A percentile compares a stretch with the other conserved stretches of the same genome.
phyloP scores from a whole-genome alignment of 92 coral and sea anemone species.

The Porites rus region DNA sequence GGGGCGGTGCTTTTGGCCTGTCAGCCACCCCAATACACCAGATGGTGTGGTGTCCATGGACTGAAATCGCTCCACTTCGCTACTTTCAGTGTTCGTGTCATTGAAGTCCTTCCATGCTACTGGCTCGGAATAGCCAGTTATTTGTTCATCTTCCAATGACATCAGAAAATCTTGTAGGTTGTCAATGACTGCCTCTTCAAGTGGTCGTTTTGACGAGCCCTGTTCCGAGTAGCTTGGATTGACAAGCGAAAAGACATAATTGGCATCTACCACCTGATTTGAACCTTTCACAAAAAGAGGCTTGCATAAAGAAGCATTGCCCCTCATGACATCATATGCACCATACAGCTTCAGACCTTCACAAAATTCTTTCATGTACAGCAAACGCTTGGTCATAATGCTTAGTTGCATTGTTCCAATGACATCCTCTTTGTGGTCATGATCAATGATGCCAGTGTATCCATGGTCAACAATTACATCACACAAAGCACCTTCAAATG shows the following conservation, averaged over 20 bases:
- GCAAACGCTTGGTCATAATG: constrained; percentile 70
- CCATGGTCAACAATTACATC: constrained; percentile 64
- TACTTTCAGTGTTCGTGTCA: background rate
- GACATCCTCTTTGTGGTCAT: constrained; percentile 68
- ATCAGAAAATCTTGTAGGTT: constrained; percentile 71
- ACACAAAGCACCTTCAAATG: constrained; percentile 50
- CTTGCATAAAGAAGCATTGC: constrained; percentile 67
- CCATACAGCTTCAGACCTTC: constrained; percentile 72
- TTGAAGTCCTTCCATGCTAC: constrained; percentile 62
- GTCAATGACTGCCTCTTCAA: constrained; percentile 66
- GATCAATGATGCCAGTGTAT: constrained; percentile 72
- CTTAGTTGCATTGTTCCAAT: constrained; percentile 75
- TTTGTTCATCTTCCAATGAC: constrained; percentile 65
- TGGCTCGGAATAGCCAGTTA: constrained; percentile 42
- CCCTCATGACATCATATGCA: constrained; percentile 56
- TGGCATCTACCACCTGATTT: constrained; percentile 70
- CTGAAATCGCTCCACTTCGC: constrained; percentile 41
- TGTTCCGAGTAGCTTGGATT: constrained; percentile 61
- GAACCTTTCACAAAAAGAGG: constrained; percentile 57
- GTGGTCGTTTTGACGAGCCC: constrained; percentile 54
- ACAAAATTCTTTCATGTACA: constrained; percentile 65
- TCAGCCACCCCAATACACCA: constrained; percentile 84
- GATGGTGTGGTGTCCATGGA: constrained; percentile 59
- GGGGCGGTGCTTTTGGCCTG: constrained; percentile 80
- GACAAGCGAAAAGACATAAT: constrained; percentile 72